These are phyloP conservation scores for Acanthochromis polyacanthus DNA, from an alignment of 2,113 vertebrate genomes.

Conservation along the genomic window DNA sequence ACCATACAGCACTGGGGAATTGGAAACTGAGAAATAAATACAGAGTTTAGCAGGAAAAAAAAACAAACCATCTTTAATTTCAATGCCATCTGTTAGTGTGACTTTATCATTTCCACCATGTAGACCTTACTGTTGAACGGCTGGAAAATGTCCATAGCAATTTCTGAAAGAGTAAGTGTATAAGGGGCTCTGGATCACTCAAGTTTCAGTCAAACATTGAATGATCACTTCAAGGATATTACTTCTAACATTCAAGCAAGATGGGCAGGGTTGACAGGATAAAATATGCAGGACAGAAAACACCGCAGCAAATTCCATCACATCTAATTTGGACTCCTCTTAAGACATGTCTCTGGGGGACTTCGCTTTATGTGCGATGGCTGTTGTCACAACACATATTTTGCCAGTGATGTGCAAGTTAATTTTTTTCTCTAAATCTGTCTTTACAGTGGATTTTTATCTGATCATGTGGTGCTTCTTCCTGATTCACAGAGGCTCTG, in stretches of 20 bases:
- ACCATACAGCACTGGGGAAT: conserved; percentile 38
- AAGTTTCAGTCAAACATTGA: conserved; percentile 1
- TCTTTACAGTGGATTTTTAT: conserved; percentile 7
- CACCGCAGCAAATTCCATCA: conserved; percentile 8
- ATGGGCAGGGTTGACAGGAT: conserved; percentile 26
- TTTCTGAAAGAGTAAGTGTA: conserved; percentile 6
- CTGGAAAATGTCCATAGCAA: background rate
- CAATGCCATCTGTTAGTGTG: conserved; percentile 24
- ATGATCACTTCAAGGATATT: background rate
- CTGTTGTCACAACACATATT: conserved; percentile 37
- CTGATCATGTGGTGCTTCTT: conserved; percentile 11
- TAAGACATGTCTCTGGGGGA: conserved; percentile 30
- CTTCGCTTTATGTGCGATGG: conserved; percentile 32
- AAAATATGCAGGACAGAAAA: conserved; percentile 33
- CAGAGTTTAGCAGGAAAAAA: conserved; percentile 16
- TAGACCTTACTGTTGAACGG: background rate
- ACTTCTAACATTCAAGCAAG: conserved; percentile 32
- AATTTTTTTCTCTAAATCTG: conserved; percentile 47
- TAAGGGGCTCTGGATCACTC: background rate
- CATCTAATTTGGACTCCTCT: conserved; percentile 36
- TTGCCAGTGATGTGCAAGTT: conserved; percentile 30
- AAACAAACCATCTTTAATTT: conserved; percentile 54
- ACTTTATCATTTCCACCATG: conserved; percentile 10
- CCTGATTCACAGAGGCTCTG: conserved; percentile 8
- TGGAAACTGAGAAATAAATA: conserved; percentile 57